These are phyloP conservation scores for Melinaea menophilus DNA, from an alignment of 2,888 invertebrate species.

Conservation along the genomic window DNA sequence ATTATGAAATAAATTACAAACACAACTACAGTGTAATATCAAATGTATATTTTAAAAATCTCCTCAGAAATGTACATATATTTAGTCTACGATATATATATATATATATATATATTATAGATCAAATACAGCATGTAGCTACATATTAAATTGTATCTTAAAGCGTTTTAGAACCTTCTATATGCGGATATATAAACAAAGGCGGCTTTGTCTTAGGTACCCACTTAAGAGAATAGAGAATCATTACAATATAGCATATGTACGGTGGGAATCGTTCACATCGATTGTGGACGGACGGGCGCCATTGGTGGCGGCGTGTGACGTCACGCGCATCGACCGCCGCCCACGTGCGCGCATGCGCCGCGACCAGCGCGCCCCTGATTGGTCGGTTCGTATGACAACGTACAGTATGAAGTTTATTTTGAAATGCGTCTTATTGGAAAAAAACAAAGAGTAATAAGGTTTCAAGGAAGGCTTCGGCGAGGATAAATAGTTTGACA, in stretches of 20 bases:
- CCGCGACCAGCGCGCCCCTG: slow-evolving; percentile 41
- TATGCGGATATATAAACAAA: no score
- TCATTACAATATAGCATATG: slow-evolving; percentile 25
- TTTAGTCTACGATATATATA: no score
- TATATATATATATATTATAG: no score
- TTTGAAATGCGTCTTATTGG: slow-evolving; percentile 30
- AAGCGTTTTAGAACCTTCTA: background rate
- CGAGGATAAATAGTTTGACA: background rate
- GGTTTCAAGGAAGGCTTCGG: slow-evolving; percentile 18
- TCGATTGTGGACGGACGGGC: slow-evolving; percentile 66
- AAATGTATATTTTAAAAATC: no score
- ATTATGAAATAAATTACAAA: no score
- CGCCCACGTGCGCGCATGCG: slow-evolving; percentile 73
- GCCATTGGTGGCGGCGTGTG: slow-evolving; percentile 66
- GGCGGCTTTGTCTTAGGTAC: background rate
- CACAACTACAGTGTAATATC: no score
- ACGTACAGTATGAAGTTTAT: slow-evolving; percentile 37
- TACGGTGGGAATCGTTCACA: slow-evolving; percentile 51
- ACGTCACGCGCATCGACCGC: slow-evolving; percentile 72
- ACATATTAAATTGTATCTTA: background rate
- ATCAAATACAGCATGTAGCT: background rate
- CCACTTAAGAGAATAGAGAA: slow-evolving; percentile 4
- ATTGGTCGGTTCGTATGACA: slow-evolving; percentile 53
- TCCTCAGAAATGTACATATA: no score
- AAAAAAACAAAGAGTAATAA: slow-evolving; percentile 28